A percentile compares a stretch with the other conserved stretches of the same genome.
These are phyloP conservation scores for Macrotrachela quadricornifera DNA, from an alignment of 1,140 invertebrate genomes.

Conservation along the genomic window DNA sequence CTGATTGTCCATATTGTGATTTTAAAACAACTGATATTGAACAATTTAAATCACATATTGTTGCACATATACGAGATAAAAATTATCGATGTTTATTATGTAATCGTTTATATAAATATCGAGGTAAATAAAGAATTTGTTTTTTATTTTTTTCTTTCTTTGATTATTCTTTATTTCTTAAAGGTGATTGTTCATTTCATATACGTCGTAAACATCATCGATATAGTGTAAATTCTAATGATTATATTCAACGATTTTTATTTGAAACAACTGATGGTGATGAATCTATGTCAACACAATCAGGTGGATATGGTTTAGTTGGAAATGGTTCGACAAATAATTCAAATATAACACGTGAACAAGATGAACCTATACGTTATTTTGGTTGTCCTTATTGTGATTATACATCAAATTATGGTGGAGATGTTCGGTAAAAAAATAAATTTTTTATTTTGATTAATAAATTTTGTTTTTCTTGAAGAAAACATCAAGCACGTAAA, in stretches of 20 bases:
- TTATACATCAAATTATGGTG: slow-evolving; percentile 6
- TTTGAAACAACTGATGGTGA: slow-evolving; percentile 1
- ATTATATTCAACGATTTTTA: slow-evolving; percentile 4
- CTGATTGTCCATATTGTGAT: slow-evolving; percentile 4
- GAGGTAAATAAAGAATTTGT: background rate
- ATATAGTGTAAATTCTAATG: slow-evolving; percentile 1
- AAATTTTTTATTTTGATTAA: too few species aligned
- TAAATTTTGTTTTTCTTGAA: too few species aligned
- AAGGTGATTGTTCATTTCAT: slow-evolving; percentile 5
- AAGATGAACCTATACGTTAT: background rate
- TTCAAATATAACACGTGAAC: background rate
- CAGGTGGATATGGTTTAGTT: background rate
- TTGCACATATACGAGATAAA: slow-evolving; percentile 3
- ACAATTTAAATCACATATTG: slow-evolving; percentile 1
- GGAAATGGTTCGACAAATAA: slow-evolving; percentile 4
- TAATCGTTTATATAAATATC: slow-evolving; percentile 6
- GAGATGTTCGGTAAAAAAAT: background rate
- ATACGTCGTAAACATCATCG: slow-evolving; percentile 8
- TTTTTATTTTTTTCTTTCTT: too few species aligned
- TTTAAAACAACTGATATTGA: background rate
- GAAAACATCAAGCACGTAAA: slow-evolving; percentile 4
- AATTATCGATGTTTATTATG: slow-evolving; percentile 6
- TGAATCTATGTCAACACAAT: background rate
- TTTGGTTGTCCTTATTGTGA: slow-evolving; percentile 8
- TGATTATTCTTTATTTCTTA: too few species aligned